Evolutionary conservation across 2,113 vertebrate genomes (phyloP).

Genomic region (Marmota monax): DNA sequence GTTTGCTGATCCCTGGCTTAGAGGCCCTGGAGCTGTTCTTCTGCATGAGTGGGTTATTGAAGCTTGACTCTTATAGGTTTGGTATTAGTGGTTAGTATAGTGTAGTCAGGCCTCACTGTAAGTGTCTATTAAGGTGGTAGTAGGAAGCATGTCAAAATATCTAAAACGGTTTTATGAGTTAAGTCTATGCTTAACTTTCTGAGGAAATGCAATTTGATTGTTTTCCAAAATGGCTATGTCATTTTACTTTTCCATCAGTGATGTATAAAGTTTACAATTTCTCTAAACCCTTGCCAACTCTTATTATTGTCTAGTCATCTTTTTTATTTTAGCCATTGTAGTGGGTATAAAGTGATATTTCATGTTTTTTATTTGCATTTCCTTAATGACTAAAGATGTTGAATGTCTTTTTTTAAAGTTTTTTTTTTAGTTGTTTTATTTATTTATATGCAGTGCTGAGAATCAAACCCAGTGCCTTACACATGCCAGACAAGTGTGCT

Average conservation of each 20-base stretch:
- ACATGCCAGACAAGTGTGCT: too few relatives aligned
- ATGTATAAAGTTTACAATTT: neutral
- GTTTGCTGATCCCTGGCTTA: neutral
- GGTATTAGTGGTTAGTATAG: neutral
- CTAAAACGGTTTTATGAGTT: neutral
- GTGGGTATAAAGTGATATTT: neutral
- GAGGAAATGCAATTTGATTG: neutral
- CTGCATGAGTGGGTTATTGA: neutral
- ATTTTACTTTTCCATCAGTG: conserved; percentile 36
- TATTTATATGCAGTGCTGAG: too few relatives aligned
- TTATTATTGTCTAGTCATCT: conserved; percentile 6
- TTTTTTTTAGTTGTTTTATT: too few relatives aligned
- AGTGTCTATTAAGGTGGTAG: neutral
- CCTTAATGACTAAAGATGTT: neutral
- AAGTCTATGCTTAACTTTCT: conserved; percentile 17
- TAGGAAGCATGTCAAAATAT: conserved; percentile 14
- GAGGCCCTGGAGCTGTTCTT: neutral
- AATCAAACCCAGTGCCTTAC: too few relatives aligned
- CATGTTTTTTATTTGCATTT: conserved; percentile 55
- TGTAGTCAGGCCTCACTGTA: neutral
- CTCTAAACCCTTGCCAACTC: neutral
- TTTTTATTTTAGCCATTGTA: neutral
- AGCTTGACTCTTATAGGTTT: neutral
- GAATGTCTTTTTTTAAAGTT: neutral
- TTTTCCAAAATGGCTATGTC: conserved; percentile 18